Conservation (phyloP, 37 sponge, comb jelly and placozoan species). For the Chondrilla cf. caribensis region DNA sequence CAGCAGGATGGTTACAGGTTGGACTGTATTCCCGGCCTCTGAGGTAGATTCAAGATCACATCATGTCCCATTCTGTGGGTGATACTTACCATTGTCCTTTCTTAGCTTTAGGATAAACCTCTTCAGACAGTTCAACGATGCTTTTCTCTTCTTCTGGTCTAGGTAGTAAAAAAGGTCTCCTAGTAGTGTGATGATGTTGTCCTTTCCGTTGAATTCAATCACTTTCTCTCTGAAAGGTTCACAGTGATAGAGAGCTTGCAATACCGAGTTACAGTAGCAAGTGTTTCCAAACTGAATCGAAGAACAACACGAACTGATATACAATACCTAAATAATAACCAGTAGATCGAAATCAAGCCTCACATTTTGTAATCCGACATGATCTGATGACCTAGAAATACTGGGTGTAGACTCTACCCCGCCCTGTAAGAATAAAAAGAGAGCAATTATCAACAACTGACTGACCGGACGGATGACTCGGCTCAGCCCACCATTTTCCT, state of each 20-base stretch:
- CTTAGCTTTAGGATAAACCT: conserved; percentile 67
- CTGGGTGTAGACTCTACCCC: not conserved
- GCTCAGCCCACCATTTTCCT: not conserved
- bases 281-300: conserved; percentile 90
- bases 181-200: conserved; percentile 70
- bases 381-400: not conserved
- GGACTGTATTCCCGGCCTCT: too few species aligned
- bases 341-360: not conserved
- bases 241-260: conserved; percentile 96
- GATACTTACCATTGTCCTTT: conserved; percentile 81
- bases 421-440: not conserved
- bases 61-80: too few species aligned
- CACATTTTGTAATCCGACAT: conserved; percentile 67
- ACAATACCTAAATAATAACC: not conserved
- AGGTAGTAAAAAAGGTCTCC: conserved; percentile 84
- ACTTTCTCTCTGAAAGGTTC: conserved; percentile 88
- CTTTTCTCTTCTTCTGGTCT: conserved; percentile 41
- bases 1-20: too few species aligned
- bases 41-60: too few species aligned
- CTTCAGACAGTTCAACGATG: conserved; percentile 38
- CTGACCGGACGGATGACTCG: not conserved
- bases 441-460: not conserved
- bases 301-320: not conserved
- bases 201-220: not conserved
- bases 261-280: conserved; percentile 96